A percentile compares a stretch with the other conserved stretches of the same genome.
Evolutionary conservation across 2,797 vertebrate species (phyloP).

Genomic region (Picus viridis): DNA sequence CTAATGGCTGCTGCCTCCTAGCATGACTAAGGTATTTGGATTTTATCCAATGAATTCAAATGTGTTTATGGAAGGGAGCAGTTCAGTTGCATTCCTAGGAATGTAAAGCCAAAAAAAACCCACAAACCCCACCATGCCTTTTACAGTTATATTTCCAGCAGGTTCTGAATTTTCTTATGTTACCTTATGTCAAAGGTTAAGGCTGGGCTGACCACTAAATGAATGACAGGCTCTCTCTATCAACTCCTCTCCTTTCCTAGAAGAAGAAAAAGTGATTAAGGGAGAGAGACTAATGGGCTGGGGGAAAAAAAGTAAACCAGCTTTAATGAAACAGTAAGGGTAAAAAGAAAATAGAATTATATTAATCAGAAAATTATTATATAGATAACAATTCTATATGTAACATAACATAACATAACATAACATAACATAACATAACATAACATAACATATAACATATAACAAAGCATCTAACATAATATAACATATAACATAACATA

Average conservation of each 20-base stretch:
- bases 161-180: background rate
- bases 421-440: too few species aligned
- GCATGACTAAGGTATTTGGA: slow-evolving; percentile 43
- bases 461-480: too few species aligned
- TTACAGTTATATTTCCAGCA: background rate
- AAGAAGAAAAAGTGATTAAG: background rate
- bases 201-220: background rate
- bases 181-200: background rate
- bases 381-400: too few species aligned
- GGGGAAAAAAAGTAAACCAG: background rate
- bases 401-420: too few species aligned
- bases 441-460: too few species aligned
- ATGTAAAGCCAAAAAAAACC: background rate
- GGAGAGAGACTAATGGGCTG: background rate
- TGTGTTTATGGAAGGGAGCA: background rate
- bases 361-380: too few species aligned
- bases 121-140: background rate
- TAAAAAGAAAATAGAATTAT: background rate
- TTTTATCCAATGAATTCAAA: slow-evolving; percentile 32
- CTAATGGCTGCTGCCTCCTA: background rate
- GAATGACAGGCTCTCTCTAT: background rate
- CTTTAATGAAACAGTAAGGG: background rate
- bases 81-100: background rate
- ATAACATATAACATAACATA: too few species aligned
- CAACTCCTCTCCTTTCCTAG: background rate